phyloP scores from a whole-genome alignment of 2,113 vertebrate species.

The Neolamprologus fasciatus region DNA sequence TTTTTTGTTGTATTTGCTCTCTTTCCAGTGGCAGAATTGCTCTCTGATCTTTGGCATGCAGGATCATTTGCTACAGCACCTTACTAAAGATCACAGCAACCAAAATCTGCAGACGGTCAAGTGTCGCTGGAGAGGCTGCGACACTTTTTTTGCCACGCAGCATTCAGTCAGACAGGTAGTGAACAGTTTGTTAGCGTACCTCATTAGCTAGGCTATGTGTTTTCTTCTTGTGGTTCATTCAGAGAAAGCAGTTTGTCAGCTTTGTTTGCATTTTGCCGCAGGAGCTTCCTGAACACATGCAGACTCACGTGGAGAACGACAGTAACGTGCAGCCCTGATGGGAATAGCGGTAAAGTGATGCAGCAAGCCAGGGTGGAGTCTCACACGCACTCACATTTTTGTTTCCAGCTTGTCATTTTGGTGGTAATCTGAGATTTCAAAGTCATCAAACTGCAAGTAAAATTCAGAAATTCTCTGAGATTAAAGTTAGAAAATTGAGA shows the following conservation, averaged over 20 bases:
- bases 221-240: neutral
- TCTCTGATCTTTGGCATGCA: conserved; percentile 86
- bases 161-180: conserved; percentile 81
- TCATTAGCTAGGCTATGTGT: neutral
- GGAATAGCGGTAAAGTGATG: neutral
- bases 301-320: conserved; percentile 81
- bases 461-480: neutral
- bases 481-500: neutral
- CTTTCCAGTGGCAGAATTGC: conserved; percentile 88
- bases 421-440: neutral
- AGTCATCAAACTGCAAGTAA: neutral
- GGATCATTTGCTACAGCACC: conserved; percentile 87
- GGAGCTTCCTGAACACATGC: conserved; percentile 85
- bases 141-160: conserved; percentile 77
- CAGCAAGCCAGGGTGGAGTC: neutral
- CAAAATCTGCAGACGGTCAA: conserved; percentile 78
- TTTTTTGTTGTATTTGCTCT: neutral
- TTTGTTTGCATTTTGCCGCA: conserved; percentile 38
- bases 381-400: neutral
- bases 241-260: neutral
- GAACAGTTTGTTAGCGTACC: neutral
- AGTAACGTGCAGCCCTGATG: conserved; percentile 76
- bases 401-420: neutral
- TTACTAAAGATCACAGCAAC: conserved; percentile 83
- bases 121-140: conserved; percentile 92